A percentile compares a stretch with the other conserved stretches of the same genome.
Conservation (phyloP, 1,140 invertebrate species). For the Drosophila burlai region DNA sequence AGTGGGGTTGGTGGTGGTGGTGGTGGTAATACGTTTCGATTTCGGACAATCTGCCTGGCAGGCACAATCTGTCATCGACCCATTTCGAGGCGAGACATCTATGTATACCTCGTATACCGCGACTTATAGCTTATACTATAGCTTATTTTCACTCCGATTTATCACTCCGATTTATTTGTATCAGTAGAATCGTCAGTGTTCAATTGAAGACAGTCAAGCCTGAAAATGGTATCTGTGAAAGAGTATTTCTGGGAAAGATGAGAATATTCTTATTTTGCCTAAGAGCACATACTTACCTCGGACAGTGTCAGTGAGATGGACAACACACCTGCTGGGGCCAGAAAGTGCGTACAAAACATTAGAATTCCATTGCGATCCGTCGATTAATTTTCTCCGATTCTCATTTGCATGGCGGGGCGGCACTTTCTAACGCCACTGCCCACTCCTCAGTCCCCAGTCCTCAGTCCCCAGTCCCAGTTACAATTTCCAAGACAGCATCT, state of each 20-base stretch:
- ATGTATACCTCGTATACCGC: no score
- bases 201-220: no score
- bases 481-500: slow-evolving; percentile 26
- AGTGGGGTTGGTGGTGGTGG: not conserved
- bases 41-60: slow-evolving; percentile 31
- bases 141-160: not conserved
- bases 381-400: slow-evolving; percentile 42
- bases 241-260: no score
- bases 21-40: slow-evolving; percentile 24
- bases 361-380: slow-evolving; percentile 48
- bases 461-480: not conserved
- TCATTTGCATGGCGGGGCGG: slow-evolving; percentile 44
- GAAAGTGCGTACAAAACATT: slow-evolving; percentile 55
- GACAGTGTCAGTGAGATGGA: not conserved
- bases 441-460: not conserved
- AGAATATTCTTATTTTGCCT: no score
- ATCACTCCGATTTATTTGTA: not conserved
- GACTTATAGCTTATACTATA: not conserved
- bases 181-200: slow-evolving; percentile 17
- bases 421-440: slow-evolving; percentile 39
- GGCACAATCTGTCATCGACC: slow-evolving; percentile 38
- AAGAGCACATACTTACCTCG: no score
- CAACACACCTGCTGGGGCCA: slow-evolving; percentile 1
- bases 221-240: no score
- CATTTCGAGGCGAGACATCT: slow-evolving; percentile 43